These are phyloP conservation scores for Allolobophora icterica DNA, from an alignment of 2,888 invertebrate genomes.

Conservation along the genomic window DNA sequence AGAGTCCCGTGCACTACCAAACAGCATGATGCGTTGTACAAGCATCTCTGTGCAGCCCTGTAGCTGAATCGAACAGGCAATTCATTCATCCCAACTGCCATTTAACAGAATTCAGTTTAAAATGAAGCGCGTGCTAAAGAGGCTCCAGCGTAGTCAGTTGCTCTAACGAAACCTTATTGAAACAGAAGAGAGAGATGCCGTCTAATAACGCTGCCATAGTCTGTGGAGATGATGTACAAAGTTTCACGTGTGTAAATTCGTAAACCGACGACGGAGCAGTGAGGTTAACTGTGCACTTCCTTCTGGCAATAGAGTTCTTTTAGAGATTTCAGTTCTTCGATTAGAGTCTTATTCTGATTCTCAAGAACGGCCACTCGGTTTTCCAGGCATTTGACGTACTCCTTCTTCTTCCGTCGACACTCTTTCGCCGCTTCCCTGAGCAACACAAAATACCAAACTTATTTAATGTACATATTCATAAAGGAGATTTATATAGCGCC, in stretches of 20 bases:
- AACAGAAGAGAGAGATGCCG: background rate
- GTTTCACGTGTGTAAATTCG: background rate
- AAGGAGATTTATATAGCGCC: too few species aligned
- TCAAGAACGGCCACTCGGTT: slow-evolving; percentile 98
- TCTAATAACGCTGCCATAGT: background rate
- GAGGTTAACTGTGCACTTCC: slow-evolving; percentile 51
- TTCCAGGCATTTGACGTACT: slow-evolving; percentile 99
- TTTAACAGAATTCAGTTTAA: background rate
- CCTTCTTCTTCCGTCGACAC: slow-evolving; percentile 98
- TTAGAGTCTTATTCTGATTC: slow-evolving; percentile 98
- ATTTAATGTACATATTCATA: too few species aligned
- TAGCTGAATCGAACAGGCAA: background rate
- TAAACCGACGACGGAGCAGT: background rate
- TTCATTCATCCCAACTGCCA: background rate
- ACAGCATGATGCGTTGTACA: too few species aligned
- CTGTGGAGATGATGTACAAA: background rate
- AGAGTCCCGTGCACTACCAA: too few species aligned
- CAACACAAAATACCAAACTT: background rate
- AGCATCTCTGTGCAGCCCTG: background rate
- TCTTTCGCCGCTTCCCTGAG: slow-evolving; percentile 94
- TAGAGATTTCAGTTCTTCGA: slow-evolving; percentile 96
- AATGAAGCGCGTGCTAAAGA: background rate
- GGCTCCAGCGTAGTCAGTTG: background rate
- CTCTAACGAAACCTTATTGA: background rate
- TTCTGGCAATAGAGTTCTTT: slow-evolving; percentile 90